Base-by-base conservation (phyloP, 2,888 invertebrate genomes). In the Archaeoteleia sp. region DNA sequence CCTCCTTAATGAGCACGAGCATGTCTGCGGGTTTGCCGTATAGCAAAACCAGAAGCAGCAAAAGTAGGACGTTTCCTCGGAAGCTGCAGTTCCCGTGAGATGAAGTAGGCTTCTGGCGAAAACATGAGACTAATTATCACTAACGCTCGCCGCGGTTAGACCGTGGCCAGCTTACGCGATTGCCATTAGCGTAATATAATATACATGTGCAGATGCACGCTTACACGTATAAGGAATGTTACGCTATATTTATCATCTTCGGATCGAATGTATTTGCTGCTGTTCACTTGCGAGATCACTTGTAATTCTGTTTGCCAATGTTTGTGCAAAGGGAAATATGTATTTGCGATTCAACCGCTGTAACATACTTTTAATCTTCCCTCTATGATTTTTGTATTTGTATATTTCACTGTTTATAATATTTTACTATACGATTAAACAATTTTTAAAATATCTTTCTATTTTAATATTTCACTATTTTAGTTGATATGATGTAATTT, bases 121-220 rank as follows among this genome's bases (percentile, higher is more conserved):
- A 76, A 76, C 76, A 71, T 51, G 60, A 58, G 63, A 70, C 71
- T 78, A 76, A 78, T 76, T 77, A 74, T 70, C 72, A 70, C 49
- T 70, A 68, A 61, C 57, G 70, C 39, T 70, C 51, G 46, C 54
- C 67, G 72, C 63, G 70, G 62, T 71, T 58, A 54, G 60, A 72
- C 69, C 58, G 67, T 61, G 63, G 71, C 73, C 72, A 60, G 70
- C 62, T 43, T 9, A 43, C 46, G 70, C 62, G 53, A 58, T 72
- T 54, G 67, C 62, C 62, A 73, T 71, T 74, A 62, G 14, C 53
- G 62, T 53, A 65, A 65, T 46, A 45, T 27, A 51, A 57, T 45
- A 54, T 13, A 25, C 25, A 17, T 25, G 34, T 29, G 45, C 27
- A 51, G 25, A 46, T 30, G 23, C 37, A 15, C 25, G 32, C 34